These are phyloP conservation scores for Oxyura jamaicensis DNA, from an alignment of 2,113 vertebrate genomes.

Conservation along the genomic window DNA sequence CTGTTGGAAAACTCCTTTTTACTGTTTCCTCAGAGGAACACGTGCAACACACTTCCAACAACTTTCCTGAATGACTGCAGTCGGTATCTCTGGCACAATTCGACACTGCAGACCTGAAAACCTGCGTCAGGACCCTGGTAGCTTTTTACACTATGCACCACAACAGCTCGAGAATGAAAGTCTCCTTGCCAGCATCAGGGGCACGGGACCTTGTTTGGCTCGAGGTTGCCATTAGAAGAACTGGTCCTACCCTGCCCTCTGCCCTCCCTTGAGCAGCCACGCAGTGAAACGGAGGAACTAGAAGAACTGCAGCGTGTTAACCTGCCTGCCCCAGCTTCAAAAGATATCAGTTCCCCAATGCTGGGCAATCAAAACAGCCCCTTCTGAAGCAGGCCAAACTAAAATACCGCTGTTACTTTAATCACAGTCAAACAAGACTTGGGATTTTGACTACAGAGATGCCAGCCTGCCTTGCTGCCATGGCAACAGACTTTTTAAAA, in stretches of 20 bases:
- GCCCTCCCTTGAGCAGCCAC: background rate
- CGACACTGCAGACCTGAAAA: background rate
- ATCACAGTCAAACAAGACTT: conserved; percentile 60
- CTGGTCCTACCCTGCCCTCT: background rate
- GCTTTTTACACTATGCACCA: background rate
- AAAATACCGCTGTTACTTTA: conserved; percentile 17
- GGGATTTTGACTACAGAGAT: conserved; percentile 61
- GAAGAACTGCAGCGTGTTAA: background rate
- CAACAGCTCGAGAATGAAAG: background rate
- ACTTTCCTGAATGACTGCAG: background rate
- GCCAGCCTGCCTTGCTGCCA: conserved; percentile 69
- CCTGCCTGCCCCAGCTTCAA: background rate
- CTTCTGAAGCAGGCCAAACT: background rate
- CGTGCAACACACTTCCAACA: background rate
- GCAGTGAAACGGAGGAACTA: background rate
- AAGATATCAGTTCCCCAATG: background rate
- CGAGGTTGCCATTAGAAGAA: background rate
- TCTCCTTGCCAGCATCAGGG: background rate
- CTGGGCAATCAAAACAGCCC: background rate
- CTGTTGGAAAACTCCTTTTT: background rate
- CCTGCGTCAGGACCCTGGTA: background rate
- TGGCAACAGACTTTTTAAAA: conserved; percentile 71
- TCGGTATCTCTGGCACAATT: background rate
- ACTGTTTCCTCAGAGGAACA: background rate
- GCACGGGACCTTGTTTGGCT: background rate